Conservation (phyloP, 2,888 invertebrate genomes). For the Plagodis dolabraria region DNA sequence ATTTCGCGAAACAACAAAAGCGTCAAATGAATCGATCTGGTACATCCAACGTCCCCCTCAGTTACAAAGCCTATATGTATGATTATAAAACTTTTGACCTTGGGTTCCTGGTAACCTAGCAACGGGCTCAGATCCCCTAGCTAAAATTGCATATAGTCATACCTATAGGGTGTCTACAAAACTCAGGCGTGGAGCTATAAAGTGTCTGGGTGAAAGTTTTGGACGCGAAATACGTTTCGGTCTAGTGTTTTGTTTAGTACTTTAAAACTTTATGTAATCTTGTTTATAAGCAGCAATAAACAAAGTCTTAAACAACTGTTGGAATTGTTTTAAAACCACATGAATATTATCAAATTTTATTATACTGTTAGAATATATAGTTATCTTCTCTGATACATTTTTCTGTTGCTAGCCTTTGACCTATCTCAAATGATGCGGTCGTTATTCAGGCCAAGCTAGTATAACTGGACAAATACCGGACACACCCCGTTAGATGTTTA, state of each 20-base stretch:
- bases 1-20: slow-evolving; percentile 42
- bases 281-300: background rate
- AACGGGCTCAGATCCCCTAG: slow-evolving; percentile 78
- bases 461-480: too few species aligned
- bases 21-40: slow-evolving; percentile 57
- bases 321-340: background rate
- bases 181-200: slow-evolving; percentile 59
- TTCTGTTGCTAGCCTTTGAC: too few species aligned
- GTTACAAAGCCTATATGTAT: slow-evolving; percentile 61
- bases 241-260: slow-evolving; percentile 21
- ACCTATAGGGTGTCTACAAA: slow-evolving; percentile 73
- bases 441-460: too few species aligned
- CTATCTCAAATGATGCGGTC: too few species aligned
- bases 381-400: too few species aligned
- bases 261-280: background rate
- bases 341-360: too few species aligned
- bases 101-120: slow-evolving; percentile 80
- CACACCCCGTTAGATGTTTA: too few species aligned
- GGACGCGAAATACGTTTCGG: slow-evolving; percentile 28
- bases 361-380: too few species aligned
- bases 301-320: background rate
- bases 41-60: slow-evolving; percentile 55
- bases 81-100: slow-evolving; percentile 76
- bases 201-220: slow-evolving; percentile 34
- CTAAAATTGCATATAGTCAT: slow-evolving; percentile 76